A percentile compares a stretch with the other conserved stretches of the same genome.
These are phyloP conservation scores for Thalassarche chlororhynchos DNA, from an alignment of 2,113 vertebrate genomes.

Conservation along the genomic window DNA sequence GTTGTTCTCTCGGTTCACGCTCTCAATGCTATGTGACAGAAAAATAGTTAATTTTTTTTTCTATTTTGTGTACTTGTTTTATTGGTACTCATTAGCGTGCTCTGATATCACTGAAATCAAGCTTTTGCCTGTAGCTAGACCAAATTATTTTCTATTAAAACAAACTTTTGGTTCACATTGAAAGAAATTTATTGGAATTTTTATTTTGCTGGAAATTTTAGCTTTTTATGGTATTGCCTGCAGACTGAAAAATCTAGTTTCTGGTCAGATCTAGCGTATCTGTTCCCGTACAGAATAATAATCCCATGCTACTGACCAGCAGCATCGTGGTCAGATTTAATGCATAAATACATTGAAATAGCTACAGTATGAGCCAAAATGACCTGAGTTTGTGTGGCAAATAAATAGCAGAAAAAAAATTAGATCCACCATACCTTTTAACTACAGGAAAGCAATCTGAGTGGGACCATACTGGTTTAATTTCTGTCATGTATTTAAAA, in stretches of 20 bases:
- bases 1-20: not conserved
- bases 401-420: conserved; percentile 16
- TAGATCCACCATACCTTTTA: not conserved
- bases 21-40: not conserved
- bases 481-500: conserved; percentile 37
- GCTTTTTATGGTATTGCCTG: not conserved
- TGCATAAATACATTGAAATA: not conserved
- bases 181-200: not conserved
- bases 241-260: not conserved
- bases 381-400: conserved; percentile 38
- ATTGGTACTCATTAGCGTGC: not conserved
- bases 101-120: not conserved
- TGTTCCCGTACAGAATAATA: not conserved
- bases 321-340: not conserved
- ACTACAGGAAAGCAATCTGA: conserved; percentile 15
- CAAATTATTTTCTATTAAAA: not conserved
- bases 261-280: not conserved
- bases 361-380: conserved; percentile 22
- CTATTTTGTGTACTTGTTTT: not conserved
- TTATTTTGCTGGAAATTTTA: not conserved
- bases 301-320: not conserved
- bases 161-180: not conserved
- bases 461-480: conserved; percentile 1
- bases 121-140: not conserved
- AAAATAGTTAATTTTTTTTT: not conserved